Evolutionary conservation across 1,140 invertebrate genomes (phyloP).

Genomic region (Kradibia gibbosae): DNA sequence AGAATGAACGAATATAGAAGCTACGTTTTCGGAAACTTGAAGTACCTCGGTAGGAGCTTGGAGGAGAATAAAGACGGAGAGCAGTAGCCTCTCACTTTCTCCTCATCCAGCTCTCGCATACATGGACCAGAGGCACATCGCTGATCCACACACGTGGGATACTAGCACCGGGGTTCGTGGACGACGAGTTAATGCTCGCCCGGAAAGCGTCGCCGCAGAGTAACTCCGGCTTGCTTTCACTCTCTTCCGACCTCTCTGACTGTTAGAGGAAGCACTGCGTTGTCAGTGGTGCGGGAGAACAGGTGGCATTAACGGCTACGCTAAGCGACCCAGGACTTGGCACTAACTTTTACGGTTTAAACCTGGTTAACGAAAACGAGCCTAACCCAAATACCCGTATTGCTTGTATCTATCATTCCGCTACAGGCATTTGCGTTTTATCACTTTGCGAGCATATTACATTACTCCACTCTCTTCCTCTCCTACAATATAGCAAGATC

Average conservation of each 20-base stretch:
- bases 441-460: not conserved
- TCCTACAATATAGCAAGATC: too few relatives aligned
- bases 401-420: not conserved
- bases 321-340: constrained; percentile 37
- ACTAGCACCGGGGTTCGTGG: not conserved
- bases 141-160: not conserved
- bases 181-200: constrained; percentile 39
- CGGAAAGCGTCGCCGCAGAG: constrained; percentile 28
- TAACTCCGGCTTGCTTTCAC: constrained; percentile 16
- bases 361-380: constrained; percentile 38
- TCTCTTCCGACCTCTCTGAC: not conserved
- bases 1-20: not conserved
- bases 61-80: not conserved
- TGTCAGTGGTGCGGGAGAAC: constrained; percentile 2
- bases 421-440: not conserved
- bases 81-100: not conserved
- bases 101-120: not conserved
- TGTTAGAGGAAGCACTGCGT: constrained; percentile 34
- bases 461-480: too few relatives aligned
- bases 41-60: constrained; percentile 1
- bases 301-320: constrained; percentile 40
- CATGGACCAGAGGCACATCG: not conserved
- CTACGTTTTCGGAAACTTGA: constrained; percentile 44
- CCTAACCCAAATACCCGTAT: not conserved
- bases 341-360: constrained; percentile 47